These are phyloP conservation scores for Cancer borealis DNA, from an alignment of 2,888 invertebrate species.

Conservation along the genomic window DNA sequence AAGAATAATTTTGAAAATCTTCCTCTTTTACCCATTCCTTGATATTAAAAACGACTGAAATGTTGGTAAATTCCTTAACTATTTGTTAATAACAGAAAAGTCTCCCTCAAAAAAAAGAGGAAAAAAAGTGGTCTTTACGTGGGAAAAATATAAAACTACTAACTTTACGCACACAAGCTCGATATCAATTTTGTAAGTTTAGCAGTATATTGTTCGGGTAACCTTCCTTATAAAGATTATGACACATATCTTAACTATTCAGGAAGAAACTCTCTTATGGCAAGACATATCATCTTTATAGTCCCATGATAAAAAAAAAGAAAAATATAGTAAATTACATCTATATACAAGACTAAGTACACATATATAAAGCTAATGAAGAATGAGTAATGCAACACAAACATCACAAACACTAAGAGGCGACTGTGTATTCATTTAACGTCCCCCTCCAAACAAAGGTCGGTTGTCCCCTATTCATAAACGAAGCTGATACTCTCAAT, in stretches of 20 bases:
- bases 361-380: background rate
- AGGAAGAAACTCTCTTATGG: background rate
- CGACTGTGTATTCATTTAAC: background rate
- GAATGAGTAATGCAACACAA: background rate
- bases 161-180: background rate
- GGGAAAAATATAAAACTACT: no score
- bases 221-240: background rate
- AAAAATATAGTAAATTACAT: background rate
- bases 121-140: no score
- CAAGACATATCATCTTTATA: background rate
- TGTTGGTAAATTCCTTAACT: background rate
- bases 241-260: background rate
- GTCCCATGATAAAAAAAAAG: background rate
- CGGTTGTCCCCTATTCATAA: constrained; percentile 35
- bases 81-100: background rate
- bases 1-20: background rate
- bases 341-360: background rate
- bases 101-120: background rate
- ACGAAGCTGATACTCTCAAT: constrained; percentile 30
- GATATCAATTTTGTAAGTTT: background rate
- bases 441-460: constrained; percentile 40
- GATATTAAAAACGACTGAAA: background rate
- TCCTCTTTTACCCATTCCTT: background rate
- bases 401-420: background rate
- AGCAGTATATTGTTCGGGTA: background rate